Conservation (phyloP, 2,797 vertebrate genomes). For the Austrolebias charrua region DNA sequence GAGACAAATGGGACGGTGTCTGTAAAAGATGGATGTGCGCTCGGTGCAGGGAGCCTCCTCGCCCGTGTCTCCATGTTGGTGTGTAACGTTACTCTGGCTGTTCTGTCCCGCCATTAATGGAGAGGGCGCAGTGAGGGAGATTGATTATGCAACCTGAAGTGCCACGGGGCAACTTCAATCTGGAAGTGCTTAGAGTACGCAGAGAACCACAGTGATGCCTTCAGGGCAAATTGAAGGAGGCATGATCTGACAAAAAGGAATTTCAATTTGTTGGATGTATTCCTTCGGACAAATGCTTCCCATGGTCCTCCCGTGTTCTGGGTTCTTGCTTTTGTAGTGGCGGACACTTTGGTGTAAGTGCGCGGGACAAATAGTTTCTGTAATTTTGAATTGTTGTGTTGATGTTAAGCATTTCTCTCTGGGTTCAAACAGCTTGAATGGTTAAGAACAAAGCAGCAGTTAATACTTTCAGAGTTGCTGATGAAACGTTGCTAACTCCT, state of each 20-base stretch:
- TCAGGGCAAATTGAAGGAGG: constrained; percentile 72
- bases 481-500: constrained; percentile 71
- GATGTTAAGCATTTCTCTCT: constrained; percentile 59
- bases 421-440: constrained; percentile 66
- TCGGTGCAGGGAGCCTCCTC: constrained; percentile 28
- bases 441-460: constrained; percentile 69
- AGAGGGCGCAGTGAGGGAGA: constrained; percentile 64
- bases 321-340: constrained; percentile 23
- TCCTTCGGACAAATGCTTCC: constrained; percentile 68
- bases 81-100: constrained; percentile 64
- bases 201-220: constrained; percentile 64
- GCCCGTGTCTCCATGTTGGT: constrained; percentile 23
- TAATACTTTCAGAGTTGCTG: constrained; percentile 62
- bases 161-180: constrained; percentile 79
- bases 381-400: constrained; percentile 64
- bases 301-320: constrained; percentile 52
- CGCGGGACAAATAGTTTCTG: constrained; percentile 43
- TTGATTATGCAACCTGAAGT: constrained; percentile 76
- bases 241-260: constrained; percentile 78
- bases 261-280: constrained; percentile 74
- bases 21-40: constrained; percentile 48
- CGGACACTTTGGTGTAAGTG: constrained; percentile 54
- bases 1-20: constrained; percentile 30
- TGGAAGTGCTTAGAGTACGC: constrained; percentile 75
- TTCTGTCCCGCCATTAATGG: constrained; percentile 64